Evolutionary conservation across 2,113 vertebrate genomes (phyloP), one percentile per base, ranked within the genome.

Genomic region (Macaca mulatta): DNA sequence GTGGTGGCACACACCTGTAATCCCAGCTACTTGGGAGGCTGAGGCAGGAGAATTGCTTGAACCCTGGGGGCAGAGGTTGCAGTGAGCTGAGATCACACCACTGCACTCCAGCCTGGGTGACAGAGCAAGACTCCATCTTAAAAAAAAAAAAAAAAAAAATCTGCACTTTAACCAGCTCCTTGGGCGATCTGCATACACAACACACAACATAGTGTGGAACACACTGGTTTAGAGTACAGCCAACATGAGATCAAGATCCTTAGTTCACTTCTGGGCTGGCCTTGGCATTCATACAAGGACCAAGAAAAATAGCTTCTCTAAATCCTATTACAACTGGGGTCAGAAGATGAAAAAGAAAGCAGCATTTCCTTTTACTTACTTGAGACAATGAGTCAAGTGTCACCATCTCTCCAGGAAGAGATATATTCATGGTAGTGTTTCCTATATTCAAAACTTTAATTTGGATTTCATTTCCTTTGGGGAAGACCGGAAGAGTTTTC

Each of bases 401-500:
- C 64, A 67, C 64, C 0, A 0, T 10, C 0, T 1, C 1, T 83
- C 52, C 92, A 52, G 98, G 96, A 79, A 98, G 79, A 93, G 5
- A 55, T 38, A 97, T 0, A 0, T 0, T 70, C 81, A 97, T 61
- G 30, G 0, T 13, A 10, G 0, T 0, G 55, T 10, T 77, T 43
- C 97, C 99, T 88, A 99, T 97, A 97, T 99, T 99, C 61, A 99
- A 72, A 93, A 99, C 74, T 97, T 99, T 99, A n/a, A 99, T 17
- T 98, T 99, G 99, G 84, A 97, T 55, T 97, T 99, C 98, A 1
- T 96, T 97, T 84, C 90, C 93, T 13, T 96, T 89, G 75, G 99
- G 99, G 95, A 99, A 99, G 74, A 93, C 97, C 27, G 99, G 99
- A 70, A 99, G 96, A 25, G 99, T 99, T 99, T 99, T 99, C 99